phyloP scores from a whole-genome alignment of 2,797 vertebrate genomes.

The Phoeniculus purpureus region DNA sequence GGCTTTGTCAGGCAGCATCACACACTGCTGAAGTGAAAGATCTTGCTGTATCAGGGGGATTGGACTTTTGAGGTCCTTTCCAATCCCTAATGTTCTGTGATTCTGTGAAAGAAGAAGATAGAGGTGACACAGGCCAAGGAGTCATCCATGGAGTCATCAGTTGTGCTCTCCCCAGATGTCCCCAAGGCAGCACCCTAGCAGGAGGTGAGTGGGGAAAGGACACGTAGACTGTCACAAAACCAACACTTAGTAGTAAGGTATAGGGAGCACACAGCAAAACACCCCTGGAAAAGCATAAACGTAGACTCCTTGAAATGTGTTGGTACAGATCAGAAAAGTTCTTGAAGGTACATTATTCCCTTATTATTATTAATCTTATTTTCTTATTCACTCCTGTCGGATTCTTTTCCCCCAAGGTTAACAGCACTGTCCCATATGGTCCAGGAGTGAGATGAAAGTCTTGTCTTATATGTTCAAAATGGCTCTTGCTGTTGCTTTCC shows the following conservation, averaged over 20 bases:
- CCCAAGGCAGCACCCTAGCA: background rate
- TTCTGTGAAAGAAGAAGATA: background rate
- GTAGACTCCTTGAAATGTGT: background rate
- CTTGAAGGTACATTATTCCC: slow-evolving; percentile 20
- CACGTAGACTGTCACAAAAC: background rate
- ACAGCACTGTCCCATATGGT: slow-evolving; percentile 54
- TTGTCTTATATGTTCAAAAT: slow-evolving; percentile 63
- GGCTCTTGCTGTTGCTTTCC: slow-evolving; percentile 48
- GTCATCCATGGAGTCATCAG: background rate
- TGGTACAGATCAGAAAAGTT: slow-evolving; percentile 31
- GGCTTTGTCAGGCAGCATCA: background rate
- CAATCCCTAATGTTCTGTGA: too few relatives aligned
- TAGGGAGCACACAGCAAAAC: background rate
- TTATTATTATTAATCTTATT: background rate
- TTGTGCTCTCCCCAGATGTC: background rate
- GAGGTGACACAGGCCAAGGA: background rate
- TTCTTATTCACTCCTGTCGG: slow-evolving; percentile 22
- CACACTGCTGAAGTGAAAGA: background rate
- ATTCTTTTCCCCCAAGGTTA: slow-evolving; percentile 51
- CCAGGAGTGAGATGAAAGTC: slow-evolving; percentile 60
- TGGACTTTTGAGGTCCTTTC: too few relatives aligned
- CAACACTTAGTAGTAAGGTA: background rate
- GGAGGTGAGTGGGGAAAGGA: background rate
- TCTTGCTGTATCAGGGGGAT: too few relatives aligned
- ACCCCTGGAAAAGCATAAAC: background rate